phyloP scores from a whole-genome alignment of 2,113 vertebrate species.

The Astur gentilis region DNA sequence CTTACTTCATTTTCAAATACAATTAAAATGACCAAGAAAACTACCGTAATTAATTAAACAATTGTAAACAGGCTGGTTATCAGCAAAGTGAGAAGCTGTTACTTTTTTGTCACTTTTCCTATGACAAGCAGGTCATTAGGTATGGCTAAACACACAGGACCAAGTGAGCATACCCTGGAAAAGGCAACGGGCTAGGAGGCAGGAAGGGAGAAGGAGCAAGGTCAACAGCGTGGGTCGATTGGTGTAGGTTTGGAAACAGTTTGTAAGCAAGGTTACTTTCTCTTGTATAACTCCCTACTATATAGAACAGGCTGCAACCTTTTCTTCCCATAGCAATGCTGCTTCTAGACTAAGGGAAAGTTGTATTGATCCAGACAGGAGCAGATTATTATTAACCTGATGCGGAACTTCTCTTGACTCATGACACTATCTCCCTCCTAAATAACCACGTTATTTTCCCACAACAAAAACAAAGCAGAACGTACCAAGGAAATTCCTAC shows the following conservation, averaged over 20 bases:
- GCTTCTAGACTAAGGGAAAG: not conserved
- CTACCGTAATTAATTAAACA: not conserved
- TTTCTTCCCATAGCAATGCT: not conserved
- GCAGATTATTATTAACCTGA: not conserved
- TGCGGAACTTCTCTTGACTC: not conserved
- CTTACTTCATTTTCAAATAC: not conserved
- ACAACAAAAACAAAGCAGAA: not conserved
- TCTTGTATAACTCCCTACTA: not conserved
- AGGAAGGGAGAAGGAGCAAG: not conserved
- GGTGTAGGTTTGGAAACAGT: not conserved
- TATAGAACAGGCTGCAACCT: not conserved
- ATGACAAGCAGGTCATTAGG: not conserved
- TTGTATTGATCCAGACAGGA: not conserved
- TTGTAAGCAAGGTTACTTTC: not conserved
- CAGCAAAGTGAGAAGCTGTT: not conserved
- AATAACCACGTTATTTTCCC: not conserved
- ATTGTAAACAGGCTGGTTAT: not conserved
- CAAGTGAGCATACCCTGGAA: not conserved
- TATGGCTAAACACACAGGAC: not conserved
- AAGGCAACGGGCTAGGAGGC: not conserved
- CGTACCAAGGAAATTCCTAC: not conserved
- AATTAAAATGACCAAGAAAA: not conserved
- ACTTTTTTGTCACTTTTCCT: not conserved
- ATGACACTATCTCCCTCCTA: not conserved
- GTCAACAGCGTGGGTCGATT: not conserved